These are phyloP conservation scores for Hypanus sabinus DNA, from an alignment of 2,113 vertebrate species.

Conservation along the genomic window DNA sequence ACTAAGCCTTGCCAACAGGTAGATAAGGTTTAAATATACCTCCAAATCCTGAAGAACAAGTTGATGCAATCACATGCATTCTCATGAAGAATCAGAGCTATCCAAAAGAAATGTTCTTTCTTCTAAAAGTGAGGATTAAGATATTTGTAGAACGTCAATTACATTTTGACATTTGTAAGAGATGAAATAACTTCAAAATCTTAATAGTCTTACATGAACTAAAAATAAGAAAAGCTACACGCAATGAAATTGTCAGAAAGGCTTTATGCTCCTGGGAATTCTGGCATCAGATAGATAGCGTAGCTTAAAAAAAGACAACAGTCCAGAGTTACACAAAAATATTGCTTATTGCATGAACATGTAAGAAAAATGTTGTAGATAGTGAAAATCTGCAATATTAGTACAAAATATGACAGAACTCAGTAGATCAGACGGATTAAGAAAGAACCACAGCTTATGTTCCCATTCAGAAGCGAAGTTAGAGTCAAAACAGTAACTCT, in stretches of 20 bases:
- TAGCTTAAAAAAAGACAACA: background rate
- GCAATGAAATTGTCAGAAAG: background rate
- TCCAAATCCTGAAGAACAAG: background rate
- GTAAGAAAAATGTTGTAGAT: too few species aligned
- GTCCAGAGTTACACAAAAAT: background rate
- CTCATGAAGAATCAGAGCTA: background rate
- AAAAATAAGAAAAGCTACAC: background rate
- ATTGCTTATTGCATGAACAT: too few species aligned
- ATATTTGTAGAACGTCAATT: background rate
- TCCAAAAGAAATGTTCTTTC: background rate
- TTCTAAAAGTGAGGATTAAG: background rate
- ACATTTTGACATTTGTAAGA: too few species aligned
- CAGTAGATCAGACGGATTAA: too few species aligned
- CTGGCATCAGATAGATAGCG: background rate
- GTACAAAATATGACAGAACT: too few species aligned
- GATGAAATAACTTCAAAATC: background rate
- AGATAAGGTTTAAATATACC: background rate
- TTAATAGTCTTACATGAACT: background rate
- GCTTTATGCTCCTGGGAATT: background rate
- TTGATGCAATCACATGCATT: background rate
- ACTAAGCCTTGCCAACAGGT: background rate
- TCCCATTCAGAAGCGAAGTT: too few species aligned
- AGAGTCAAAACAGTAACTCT: too few species aligned
- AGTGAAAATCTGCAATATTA: too few species aligned
- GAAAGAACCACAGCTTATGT: too few species aligned